phyloP scores from a whole-genome alignment of 1,140 invertebrate species.

The Brachionus calyciflorus region DNA sequence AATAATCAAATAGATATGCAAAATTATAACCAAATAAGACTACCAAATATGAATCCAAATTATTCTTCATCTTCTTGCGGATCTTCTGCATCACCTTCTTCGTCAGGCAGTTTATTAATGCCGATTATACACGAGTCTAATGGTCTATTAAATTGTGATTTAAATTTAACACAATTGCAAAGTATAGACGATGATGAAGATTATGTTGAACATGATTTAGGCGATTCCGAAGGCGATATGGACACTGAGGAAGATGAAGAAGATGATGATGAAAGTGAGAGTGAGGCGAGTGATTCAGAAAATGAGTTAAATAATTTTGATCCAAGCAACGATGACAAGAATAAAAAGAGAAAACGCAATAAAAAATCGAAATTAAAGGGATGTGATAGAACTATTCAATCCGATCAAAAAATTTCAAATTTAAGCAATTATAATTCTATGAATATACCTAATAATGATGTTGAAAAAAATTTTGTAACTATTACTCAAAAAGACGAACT shows the following conservation, averaged over 20 bases:
- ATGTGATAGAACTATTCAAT: background rate
- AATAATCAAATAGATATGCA: background rate
- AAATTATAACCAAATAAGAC: background rate
- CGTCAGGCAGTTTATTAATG: constrained; percentile 1
- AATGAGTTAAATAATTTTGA: background rate
- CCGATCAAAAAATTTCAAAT: background rate
- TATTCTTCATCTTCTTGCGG: background rate
- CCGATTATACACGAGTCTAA: constrained; percentile 31
- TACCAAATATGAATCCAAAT: background rate
- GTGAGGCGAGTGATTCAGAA: background rate
- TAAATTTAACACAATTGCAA: constrained; percentile 16
- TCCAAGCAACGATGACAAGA: background rate
- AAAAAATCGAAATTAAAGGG: background rate
- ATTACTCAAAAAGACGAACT: constrained; percentile 30
- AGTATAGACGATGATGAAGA: constrained; percentile 44
- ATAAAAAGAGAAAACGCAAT: constrained; percentile 18
- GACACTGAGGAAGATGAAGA: constrained; percentile 39
- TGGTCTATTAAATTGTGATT: constrained; percentile 35
- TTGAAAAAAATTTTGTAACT: constrained; percentile 37
- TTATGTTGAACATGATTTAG: constrained; percentile 42
- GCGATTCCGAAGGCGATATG: constrained; percentile 17
- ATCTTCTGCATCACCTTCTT: background rate
- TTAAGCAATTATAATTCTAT: background rate
- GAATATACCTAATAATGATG: background rate
- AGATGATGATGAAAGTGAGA: constrained; percentile 3